Conservation (phyloP, 2,797 vertebrate genomes). For the Moxostoma hubbsi region DNA sequence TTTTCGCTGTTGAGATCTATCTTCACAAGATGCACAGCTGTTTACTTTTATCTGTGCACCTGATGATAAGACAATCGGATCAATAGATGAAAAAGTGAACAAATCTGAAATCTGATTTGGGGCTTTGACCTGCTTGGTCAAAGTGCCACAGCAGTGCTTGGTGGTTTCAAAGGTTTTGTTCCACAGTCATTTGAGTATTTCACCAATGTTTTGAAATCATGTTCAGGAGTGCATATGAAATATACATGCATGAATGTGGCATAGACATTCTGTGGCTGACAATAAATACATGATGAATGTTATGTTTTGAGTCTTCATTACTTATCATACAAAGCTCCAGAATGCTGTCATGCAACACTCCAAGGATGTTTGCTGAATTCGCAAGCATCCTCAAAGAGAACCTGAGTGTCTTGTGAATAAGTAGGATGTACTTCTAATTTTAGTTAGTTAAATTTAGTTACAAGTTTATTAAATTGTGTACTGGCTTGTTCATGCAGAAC, state of each 20-base stretch:
- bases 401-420: slow-evolving; percentile 21
- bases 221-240: background rate
- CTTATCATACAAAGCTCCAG: slow-evolving; percentile 14
- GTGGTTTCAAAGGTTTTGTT: background rate
- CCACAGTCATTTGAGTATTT: background rate
- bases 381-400: slow-evolving; percentile 6
- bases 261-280: background rate
- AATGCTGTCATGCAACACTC: slow-evolving; percentile 12
- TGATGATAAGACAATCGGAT: slow-evolving; percentile 40
- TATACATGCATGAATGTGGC: background rate
- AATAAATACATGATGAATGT: slow-evolving; percentile 33
- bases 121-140: slow-evolving; percentile 22
- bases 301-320: slow-evolving; percentile 20
- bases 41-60: slow-evolving; percentile 36
- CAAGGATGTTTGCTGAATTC: slow-evolving; percentile 27
- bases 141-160: background rate
- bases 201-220: background rate
- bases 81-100: slow-evolving; percentile 27
- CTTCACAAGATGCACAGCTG: slow-evolving; percentile 33
- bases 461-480: slow-evolving; percentile 8
- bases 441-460: no score
- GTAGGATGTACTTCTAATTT: background rate
- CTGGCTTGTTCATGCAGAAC: background rate
- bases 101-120: slow-evolving; percentile 34
- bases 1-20: slow-evolving; percentile 23